A percentile compares a stretch with the other conserved stretches of the same genome.
Conservation (phyloP, 1,140 invertebrate species). For the Papilio aristodemus region DNA sequence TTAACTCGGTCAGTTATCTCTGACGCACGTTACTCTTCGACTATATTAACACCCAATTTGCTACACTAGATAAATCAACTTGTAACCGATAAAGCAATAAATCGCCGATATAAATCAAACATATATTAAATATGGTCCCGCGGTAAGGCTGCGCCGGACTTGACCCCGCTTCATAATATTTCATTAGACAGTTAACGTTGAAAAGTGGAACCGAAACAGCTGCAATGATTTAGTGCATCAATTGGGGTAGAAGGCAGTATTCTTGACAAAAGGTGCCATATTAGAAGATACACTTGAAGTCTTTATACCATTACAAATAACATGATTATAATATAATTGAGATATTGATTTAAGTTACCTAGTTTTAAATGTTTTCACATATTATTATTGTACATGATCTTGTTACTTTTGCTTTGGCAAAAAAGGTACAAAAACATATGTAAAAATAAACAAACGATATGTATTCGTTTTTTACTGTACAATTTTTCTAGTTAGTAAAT, state of each 20-base stretch:
- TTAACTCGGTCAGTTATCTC: slow-evolving; percentile 10
- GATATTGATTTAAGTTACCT: too few species aligned
- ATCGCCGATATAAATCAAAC: slow-evolving; percentile 22
- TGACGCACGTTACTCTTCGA: not conserved
- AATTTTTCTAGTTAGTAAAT: too few species aligned
- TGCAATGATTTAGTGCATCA: slow-evolving; percentile 2
- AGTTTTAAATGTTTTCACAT: too few species aligned
- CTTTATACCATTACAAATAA: too few species aligned
- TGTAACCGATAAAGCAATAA: slow-evolving; percentile 30
- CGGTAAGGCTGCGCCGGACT: not conserved
- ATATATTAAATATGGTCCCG: slow-evolving; percentile 26
- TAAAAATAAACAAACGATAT: too few species aligned
- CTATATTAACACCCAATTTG: slow-evolving; percentile 28
- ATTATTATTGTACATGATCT: too few species aligned
- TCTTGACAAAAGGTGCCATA: too few species aligned
- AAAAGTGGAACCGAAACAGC: not conserved
- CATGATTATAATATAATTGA: too few species aligned
- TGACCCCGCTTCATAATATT: slow-evolving; percentile 27
- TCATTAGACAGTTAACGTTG: slow-evolving; percentile 21
- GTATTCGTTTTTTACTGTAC: too few species aligned
- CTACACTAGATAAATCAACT: slow-evolving; percentile 28
- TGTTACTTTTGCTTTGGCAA: too few species aligned
- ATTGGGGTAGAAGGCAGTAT: not conserved
- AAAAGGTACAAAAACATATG: too few species aligned
- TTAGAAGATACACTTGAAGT: too few species aligned